Base-by-base conservation (phyloP, 1,140 invertebrate genomes). In the Aradophagus sp. region DNA sequence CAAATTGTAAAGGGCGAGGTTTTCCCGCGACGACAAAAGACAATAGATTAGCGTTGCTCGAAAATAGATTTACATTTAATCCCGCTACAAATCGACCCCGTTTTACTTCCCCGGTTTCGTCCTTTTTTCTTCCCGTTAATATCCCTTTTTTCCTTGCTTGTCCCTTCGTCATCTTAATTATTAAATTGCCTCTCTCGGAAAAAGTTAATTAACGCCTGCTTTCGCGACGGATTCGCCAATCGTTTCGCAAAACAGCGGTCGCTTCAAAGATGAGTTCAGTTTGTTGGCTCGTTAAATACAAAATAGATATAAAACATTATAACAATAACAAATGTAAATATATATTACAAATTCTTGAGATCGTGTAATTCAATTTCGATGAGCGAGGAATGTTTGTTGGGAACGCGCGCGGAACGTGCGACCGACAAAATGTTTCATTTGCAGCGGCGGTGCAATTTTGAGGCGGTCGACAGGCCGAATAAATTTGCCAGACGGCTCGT, bases 41-140 rank as follows among this genome's bases (percentile, higher is more conserved):
- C 65, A 69, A 61, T 69, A 61, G 58, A 59, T 68, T 59, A 59
- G 39, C 42, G 65, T 68, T 68, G 55, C 55, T 68, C 65, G 47
- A 68, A 68, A 53, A 59, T 59, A 53, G 55, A 68, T 68, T 68
- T 68, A 55, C 61, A 65, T 65, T 65, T 65, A 65, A 65, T 65
- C 61, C 58, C 29, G 34, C 27, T 36, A 52, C 61, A 65, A 65
- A 55, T 65, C 61, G 48, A 65, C 55, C 27, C 61, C 17, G 55
- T 65, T 65, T n/a, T n/a, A n/a, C n/a, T n/a, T n/a, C n/a, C n/a
- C n/a, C n/a, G n/a, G n/a, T 48, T 65, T 65, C 29, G 11, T 27
- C 27, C 42, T 65, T 65, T 55, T 65, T 53, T 47, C 52, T 16
- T 47, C 19, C 35, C 55, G 41, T 53, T 63, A 50, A 42, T 44